Percentiles rank a stretch among this genome's conserved stretches.
These are phyloP conservation scores for Oreochromis niloticus DNA, from an alignment of 2,113 vertebrate species.

Conservation along the genomic window DNA sequence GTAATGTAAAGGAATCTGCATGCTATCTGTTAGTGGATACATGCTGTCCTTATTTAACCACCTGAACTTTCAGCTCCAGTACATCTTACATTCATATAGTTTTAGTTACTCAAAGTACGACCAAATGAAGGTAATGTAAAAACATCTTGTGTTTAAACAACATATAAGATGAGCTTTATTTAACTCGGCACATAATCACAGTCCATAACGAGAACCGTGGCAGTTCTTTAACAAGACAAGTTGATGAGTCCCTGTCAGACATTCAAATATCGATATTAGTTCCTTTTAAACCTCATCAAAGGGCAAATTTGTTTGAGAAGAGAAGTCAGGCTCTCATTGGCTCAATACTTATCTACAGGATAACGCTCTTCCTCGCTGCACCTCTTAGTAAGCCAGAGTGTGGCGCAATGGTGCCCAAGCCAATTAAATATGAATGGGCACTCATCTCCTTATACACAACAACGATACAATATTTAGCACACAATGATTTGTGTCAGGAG, in stretches of 20 bases:
- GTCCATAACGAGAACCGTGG: background rate
- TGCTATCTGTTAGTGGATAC: background rate
- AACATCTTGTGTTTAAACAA: background rate
- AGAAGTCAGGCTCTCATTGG: background rate
- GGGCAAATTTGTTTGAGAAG: background rate
- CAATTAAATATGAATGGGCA: slow-evolving; percentile 59
- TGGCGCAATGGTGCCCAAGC: background rate
- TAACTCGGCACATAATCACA: background rate
- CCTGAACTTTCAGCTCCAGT: background rate
- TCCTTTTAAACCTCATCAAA: background rate
- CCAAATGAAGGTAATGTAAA: background rate
- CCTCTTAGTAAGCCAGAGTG: background rate
- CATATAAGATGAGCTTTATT: background rate
- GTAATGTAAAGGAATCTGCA: background rate
- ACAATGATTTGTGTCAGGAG: slow-evolving; percentile 37
- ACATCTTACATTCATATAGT: background rate
- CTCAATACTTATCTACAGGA: background rate
- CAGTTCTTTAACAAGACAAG: background rate
- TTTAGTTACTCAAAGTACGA: background rate
- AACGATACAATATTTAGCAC: slow-evolving; percentile 58
- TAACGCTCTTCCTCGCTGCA: background rate
- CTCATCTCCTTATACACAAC: slow-evolving; percentile 54
- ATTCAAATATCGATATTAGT: background rate
- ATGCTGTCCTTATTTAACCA: background rate
- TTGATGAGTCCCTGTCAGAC: background rate